Conservation (phyloP, 2,113 vertebrate species). For the Nannospalax galili region DNA sequence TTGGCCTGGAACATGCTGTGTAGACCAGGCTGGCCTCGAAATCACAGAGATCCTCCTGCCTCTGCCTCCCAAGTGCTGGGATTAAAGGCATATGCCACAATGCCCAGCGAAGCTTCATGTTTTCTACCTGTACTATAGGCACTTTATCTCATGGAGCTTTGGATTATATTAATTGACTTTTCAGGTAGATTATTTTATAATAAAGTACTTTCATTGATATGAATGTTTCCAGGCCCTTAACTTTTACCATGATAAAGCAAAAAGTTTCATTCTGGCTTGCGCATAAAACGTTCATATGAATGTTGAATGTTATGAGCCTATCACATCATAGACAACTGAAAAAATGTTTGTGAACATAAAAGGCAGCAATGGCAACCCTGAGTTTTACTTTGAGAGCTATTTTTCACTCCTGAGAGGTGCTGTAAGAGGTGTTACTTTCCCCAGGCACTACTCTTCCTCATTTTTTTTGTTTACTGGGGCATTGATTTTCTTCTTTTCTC, state of each 20-base stretch:
- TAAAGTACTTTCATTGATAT: background rate
- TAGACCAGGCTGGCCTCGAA: no score
- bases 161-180: background rate
- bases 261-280: background rate
- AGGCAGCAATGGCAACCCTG: background rate
- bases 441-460: background rate
- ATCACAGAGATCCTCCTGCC: no score
- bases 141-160: background rate
- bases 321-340: background rate
- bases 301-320: background rate
- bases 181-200: background rate
- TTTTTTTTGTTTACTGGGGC: constrained; percentile 14
- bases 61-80: no score
- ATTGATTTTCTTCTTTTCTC: background rate
- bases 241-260: background rate
- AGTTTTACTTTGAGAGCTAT: background rate
- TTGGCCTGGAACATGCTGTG: no score
- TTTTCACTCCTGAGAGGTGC: background rate
- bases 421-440: background rate
- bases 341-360: constrained; percentile 7
- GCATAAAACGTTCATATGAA: background rate
- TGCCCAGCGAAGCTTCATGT: no score
- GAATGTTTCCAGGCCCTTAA: background rate
- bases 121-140: no score
- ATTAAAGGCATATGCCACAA: no score